Conservation (phyloP, 1,140 invertebrate species). For the Lucilia sericata region DNA sequence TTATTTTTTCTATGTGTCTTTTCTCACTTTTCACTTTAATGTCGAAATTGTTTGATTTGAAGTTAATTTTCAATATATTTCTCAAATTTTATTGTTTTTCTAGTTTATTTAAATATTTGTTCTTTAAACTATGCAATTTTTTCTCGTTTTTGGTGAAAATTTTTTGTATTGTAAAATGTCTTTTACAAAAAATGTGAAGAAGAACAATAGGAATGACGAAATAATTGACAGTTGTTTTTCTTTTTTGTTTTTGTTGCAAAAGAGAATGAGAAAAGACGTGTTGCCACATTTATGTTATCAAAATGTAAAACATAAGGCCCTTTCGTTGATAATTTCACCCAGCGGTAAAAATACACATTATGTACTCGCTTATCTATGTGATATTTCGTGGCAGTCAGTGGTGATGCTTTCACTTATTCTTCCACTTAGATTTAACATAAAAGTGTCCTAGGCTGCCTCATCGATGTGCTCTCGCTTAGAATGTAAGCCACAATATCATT, state of each 20-base stretch:
- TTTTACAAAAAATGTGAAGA: conserved; percentile 26
- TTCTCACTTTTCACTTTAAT: conserved; percentile 25
- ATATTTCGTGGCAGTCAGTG: too few relatives aligned
- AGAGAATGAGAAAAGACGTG: background rate
- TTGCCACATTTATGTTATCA: background rate
- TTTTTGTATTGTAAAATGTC: conserved; percentile 28
- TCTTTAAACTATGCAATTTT: conserved; percentile 3
- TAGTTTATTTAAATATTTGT: background rate
- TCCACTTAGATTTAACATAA: too few relatives aligned
- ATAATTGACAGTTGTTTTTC: conserved; percentile 11
- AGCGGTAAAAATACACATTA: too few relatives aligned
- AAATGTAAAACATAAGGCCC: too few relatives aligned
- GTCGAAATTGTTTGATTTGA: background rate
- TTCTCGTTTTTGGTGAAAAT: conserved; percentile 14
- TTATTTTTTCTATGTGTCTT: background rate
- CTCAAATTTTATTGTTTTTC: background rate
- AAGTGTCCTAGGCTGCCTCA: too few relatives aligned
- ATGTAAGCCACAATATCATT: too few relatives aligned
- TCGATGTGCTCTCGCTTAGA: too few relatives aligned
- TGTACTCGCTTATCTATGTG: too few relatives aligned
- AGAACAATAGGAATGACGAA: conserved; percentile 20
- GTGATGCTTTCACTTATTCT: too few relatives aligned
- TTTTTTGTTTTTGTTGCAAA: background rate
- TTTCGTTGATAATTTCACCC: too few relatives aligned
- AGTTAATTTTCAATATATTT: background rate